Evolutionary conservation across 1,140 invertebrate species (phyloP).

Genomic region (Trichonephila inaurata): DNA sequence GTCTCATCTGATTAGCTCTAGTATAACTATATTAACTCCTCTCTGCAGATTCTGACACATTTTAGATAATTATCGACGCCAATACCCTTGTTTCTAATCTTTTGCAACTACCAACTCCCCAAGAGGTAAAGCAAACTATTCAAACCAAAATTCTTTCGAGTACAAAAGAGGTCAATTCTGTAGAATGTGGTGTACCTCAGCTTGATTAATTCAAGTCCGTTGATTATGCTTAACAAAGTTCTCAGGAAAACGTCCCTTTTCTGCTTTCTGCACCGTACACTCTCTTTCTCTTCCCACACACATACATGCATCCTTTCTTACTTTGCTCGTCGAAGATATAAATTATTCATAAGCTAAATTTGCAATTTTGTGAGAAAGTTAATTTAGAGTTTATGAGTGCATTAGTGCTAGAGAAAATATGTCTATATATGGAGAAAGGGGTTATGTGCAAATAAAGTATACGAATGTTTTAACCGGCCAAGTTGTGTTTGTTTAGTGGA

Average conservation of each 20-base stretch:
- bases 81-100: slow-evolving; percentile 52
- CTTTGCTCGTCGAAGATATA: slow-evolving; percentile 68
- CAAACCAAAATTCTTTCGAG: slow-evolving; percentile 54
- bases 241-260: slow-evolving; percentile 51
- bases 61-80: slow-evolving; percentile 67
- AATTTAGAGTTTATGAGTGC: slow-evolving; percentile 75
- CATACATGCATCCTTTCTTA: slow-evolving; percentile 48
- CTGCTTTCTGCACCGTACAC: slow-evolving; percentile 56
- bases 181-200: slow-evolving; percentile 12
- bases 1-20: slow-evolving; percentile 24
- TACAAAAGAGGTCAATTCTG: slow-evolving; percentile 73
- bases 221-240: slow-evolving; percentile 73
- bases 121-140: slow-evolving; percentile 58
- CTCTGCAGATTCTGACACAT: slow-evolving; percentile 62
- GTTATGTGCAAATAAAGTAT: slow-evolving; percentile 61
- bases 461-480: slow-evolving; percentile 26
- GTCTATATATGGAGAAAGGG: slow-evolving; percentile 60
- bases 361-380: slow-evolving; percentile 76
- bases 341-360: slow-evolving; percentile 74
- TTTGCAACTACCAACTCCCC: slow-evolving; percentile 44
- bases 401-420: slow-evolving; percentile 68
- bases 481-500: slow-evolving; percentile 47
- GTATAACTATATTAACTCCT: slow-evolving; percentile 48
- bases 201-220: slow-evolving; percentile 72
- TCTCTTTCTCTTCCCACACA: not conserved